Percentiles rank a stretch among this genome's conserved stretches.
Conservation (phyloP, 1,140 invertebrate genomes). For the Zaprionus capensis region DNA sequence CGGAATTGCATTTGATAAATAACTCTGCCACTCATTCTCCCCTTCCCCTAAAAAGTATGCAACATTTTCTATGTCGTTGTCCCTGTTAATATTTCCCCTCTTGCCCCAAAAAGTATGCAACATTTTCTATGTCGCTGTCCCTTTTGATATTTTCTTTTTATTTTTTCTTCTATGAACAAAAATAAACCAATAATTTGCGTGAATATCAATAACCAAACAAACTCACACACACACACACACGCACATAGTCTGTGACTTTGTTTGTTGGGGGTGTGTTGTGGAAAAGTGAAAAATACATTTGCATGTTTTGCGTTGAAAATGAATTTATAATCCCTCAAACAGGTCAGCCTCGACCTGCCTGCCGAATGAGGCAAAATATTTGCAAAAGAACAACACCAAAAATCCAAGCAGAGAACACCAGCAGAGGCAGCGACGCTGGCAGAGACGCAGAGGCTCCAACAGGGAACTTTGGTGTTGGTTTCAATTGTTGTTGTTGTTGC, state of each 20-base stretch:
- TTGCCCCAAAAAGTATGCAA: too few relatives aligned
- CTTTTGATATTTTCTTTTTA: not conserved
- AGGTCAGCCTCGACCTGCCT: constrained; percentile 42
- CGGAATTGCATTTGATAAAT: not conserved
- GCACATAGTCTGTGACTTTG: not conserved
- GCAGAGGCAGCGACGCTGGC: too few relatives aligned
- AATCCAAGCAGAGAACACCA: not conserved
- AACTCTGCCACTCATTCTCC: not conserved
- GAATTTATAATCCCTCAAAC: constrained; percentile 74
- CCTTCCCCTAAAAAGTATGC: too few relatives aligned
- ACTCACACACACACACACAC: not conserved
- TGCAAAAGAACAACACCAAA: constrained; percentile 31
- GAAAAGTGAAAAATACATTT: constrained; percentile 52
- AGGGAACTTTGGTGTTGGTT: constrained; percentile 23
- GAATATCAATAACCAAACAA: constrained; percentile 15
- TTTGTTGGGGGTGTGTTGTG: constrained; percentile 2
- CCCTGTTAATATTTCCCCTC: not conserved
- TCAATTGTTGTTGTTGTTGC: not conserved
- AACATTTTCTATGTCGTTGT: not conserved
- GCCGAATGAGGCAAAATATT: constrained; percentile 44
- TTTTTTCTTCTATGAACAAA: not conserved
- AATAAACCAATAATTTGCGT: constrained; percentile 27
- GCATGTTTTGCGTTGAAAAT: constrained; percentile 65
- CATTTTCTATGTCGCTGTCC: not conserved
- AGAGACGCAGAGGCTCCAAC: not conserved